Conservation (phyloP, 2,113 vertebrate genomes). For the Zosterops lateralis region DNA sequence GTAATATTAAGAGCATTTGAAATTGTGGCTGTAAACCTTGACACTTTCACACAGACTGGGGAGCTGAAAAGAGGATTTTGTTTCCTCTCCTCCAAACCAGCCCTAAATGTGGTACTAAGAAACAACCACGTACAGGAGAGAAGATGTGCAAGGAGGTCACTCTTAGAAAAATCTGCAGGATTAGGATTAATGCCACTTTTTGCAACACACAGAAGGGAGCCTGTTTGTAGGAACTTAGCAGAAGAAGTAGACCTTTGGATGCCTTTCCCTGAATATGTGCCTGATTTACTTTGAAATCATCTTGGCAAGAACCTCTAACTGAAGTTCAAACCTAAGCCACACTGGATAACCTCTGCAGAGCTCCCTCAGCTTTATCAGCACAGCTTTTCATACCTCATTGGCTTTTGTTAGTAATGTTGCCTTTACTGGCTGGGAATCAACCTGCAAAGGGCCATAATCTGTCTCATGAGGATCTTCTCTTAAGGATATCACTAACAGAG, state of each 20-base stretch:
- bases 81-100: slow-evolving; percentile 2
- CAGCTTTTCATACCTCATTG: not conserved
- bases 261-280: not conserved
- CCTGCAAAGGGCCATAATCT: not conserved
- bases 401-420: not conserved
- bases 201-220: not conserved
- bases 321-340: not conserved
- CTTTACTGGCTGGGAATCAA: slow-evolving; percentile 6
- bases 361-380: slow-evolving; percentile 6
- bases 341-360: not conserved
- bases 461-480: not conserved
- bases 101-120: not conserved
- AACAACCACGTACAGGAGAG: not conserved
- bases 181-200: not conserved
- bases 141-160: not conserved
- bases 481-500: not conserved
- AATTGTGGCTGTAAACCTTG: slow-evolving; percentile 75
- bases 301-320: not conserved
- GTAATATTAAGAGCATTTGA: slow-evolving; percentile 77
- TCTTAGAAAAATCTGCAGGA: not conserved
- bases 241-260: not conserved
- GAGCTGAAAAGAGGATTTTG: slow-evolving; percentile 22
- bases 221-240: not conserved
- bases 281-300: not conserved
- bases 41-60: slow-evolving; percentile 47